These are phyloP conservation scores for Helicoverpa zea DNA, from an alignment of 1,140 invertebrate species.

Conservation along the genomic window DNA sequence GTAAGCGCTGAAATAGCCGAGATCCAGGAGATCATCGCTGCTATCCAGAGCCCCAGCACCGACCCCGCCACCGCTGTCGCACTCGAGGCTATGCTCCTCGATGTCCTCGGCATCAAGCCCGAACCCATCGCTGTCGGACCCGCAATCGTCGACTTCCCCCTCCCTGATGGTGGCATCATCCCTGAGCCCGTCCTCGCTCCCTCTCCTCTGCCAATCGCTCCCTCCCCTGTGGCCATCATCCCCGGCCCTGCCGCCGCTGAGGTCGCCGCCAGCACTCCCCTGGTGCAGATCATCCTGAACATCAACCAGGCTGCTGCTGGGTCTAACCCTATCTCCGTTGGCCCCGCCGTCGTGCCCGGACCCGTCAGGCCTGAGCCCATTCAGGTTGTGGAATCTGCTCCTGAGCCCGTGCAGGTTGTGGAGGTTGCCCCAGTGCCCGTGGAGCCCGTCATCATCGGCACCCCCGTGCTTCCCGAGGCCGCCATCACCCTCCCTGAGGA, in stretches of 20 bases:
- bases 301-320: slow-evolving; percentile 55
- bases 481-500: slow-evolving; percentile 55
- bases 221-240: slow-evolving; percentile 46
- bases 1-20: slow-evolving; percentile 55
- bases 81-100: slow-evolving; percentile 65
- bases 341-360: slow-evolving; percentile 29
- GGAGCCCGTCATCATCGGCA: slow-evolving; percentile 53
- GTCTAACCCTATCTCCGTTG: slow-evolving; percentile 42
- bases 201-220: slow-evolving; percentile 51
- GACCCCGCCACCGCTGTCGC: slow-evolving; percentile 73
- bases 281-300: slow-evolving; percentile 76
- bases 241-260: slow-evolving; percentile 52
- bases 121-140: slow-evolving; percentile 48
- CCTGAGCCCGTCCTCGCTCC: slow-evolving; percentile 43
- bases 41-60: slow-evolving; percentile 76
- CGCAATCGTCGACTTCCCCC: slow-evolving; percentile 43
- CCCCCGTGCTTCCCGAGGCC: slow-evolving; percentile 60
- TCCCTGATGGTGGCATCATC: slow-evolving; percentile 26
- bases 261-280: slow-evolving; percentile 54
- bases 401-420: slow-evolving; percentile 27
- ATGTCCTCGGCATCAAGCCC: slow-evolving; percentile 56
- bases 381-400: background rate
- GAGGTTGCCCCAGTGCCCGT: slow-evolving; percentile 28
- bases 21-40: slow-evolving; percentile 70
- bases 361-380: slow-evolving; percentile 10